These are phyloP conservation scores for Luffia ferchaultella DNA, from an alignment of 2,888 invertebrate species.

Conservation along the genomic window DNA sequence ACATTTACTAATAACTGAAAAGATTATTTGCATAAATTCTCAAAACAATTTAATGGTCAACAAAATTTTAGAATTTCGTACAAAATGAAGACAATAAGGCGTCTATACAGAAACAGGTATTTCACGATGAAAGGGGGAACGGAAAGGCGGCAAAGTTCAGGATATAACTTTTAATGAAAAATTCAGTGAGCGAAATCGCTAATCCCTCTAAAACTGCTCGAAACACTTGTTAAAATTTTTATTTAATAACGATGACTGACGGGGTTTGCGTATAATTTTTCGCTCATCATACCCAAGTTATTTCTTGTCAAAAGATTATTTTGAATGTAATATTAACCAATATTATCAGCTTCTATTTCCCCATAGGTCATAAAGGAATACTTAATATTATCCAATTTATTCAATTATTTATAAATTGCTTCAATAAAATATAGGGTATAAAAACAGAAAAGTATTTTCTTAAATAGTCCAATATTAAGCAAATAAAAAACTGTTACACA, in stretches of 20 bases:
- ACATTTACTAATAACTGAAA: neutral
- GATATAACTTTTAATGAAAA: constrained; percentile 19
- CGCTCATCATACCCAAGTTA: too few relatives aligned
- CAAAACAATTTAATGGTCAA: neutral
- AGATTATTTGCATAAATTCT: neutral
- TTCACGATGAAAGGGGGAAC: neutral
- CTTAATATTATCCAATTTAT: too few relatives aligned
- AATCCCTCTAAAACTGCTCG: constrained; percentile 13
- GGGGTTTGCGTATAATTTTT: too few relatives aligned
- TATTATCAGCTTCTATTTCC: too few relatives aligned
- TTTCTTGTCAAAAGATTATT: too few relatives aligned
- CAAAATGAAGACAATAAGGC: neutral
- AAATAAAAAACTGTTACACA: too few relatives aligned
- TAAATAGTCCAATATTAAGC: too few relatives aligned
- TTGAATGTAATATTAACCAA: too few relatives aligned
- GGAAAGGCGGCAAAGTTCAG: neutral
- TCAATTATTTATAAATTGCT: too few relatives aligned
- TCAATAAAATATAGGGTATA: too few relatives aligned
- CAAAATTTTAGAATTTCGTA: neutral
- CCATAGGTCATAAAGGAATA: too few relatives aligned
- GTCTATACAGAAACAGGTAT: neutral
- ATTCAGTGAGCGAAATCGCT: constrained; percentile 14
- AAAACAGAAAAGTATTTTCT: too few relatives aligned
- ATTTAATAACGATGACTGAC: neutral
- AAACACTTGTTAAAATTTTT: constrained; percentile 12